phyloP scores from a whole-genome alignment of 2,797 vertebrate species.

The Prionace glauca region DNA sequence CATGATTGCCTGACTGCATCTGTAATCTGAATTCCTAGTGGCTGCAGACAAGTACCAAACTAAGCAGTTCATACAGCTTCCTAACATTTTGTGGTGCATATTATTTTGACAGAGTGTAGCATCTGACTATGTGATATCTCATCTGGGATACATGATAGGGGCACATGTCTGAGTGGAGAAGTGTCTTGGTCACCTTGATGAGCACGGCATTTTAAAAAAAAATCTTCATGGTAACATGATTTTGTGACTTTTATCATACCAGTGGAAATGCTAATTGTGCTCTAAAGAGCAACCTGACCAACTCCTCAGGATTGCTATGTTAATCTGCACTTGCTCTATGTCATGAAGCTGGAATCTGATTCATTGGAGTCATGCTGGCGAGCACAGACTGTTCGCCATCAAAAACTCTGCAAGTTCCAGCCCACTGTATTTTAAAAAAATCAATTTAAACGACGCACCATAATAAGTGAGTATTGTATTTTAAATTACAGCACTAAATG shows the following conservation, averaged over 20 bases:
- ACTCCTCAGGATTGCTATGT: background rate
- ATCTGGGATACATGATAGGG: background rate
- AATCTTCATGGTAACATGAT: background rate
- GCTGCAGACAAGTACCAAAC: background rate
- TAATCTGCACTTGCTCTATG: background rate
- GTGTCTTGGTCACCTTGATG: background rate
- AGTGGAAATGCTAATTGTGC: background rate
- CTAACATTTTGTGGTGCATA: background rate
- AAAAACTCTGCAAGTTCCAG: background rate
- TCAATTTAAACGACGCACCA: background rate
- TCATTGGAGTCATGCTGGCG: background rate
- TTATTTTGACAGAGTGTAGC: background rate
- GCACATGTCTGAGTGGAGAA: background rate
- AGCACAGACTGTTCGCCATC: no score
- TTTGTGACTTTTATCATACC: background rate
- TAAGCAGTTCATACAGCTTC: background rate
- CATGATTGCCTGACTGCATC: background rate
- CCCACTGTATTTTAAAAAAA: no score
- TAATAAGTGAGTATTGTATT: background rate
- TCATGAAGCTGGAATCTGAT: background rate
- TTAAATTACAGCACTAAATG: background rate
- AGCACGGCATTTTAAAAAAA: background rate
- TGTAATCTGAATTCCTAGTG: background rate
- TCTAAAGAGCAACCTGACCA: background rate
- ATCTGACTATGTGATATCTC: background rate